Percentiles rank a stretch among this genome's conserved stretches.
Evolutionary conservation across 2,888 invertebrate species (phyloP).

Genomic region (Diarsia mendica): DNA sequence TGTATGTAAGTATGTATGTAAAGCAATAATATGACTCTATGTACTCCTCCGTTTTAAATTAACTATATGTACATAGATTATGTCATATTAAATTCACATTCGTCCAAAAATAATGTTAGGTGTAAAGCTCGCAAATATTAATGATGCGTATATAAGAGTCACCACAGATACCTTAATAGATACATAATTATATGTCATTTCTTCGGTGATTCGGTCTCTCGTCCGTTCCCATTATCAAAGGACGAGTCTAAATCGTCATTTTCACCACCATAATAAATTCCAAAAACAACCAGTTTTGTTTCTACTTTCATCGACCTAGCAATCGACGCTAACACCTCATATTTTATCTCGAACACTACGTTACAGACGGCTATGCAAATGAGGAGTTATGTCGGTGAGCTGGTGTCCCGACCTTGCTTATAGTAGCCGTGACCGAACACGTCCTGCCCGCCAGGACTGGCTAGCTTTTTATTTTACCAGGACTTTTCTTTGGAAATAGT

Average conservation of each 20-base stretch:
- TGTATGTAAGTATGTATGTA: no score
- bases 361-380: constrained; percentile 47
- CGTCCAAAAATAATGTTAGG: no score
- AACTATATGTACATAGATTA: background rate
- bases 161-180: background rate
- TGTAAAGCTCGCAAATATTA: background rate
- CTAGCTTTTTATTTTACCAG: background rate
- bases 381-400: constrained; percentile 24
- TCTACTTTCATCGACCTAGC: constrained; percentile 37
- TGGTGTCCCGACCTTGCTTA: constrained; percentile 37
- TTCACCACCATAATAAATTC: background rate
- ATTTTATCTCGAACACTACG: constrained; percentile 8
- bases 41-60: background rate
- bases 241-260: background rate
- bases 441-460: constrained; percentile 8
- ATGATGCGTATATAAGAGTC: background rate
- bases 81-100: background rate
- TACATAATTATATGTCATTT: background rate
- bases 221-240: background rate
- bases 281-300: constrained; percentile 13
- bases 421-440: constrained; percentile 43
- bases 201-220: no score
- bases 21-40: no score
- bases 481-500: background rate
- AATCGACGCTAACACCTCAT: constrained; percentile 1